Conservation (phyloP, 2,113 vertebrate genomes). For the Nycticryphes semicollaris region DNA sequence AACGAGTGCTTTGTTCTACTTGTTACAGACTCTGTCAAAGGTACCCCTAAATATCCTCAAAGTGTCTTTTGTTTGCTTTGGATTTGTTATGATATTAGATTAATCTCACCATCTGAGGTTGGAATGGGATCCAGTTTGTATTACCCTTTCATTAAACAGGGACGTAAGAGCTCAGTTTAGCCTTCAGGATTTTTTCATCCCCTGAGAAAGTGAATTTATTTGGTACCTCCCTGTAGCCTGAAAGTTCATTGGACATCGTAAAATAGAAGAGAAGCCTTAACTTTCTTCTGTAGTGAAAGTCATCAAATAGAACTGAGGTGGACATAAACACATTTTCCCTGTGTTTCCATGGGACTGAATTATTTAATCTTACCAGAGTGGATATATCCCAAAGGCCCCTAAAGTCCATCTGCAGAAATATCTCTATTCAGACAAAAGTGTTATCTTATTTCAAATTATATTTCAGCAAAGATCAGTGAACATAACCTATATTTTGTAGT, state of each 20-base stretch:
- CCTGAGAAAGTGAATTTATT: not conserved
- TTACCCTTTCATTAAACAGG: not conserved
- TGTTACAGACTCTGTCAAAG: not conserved
- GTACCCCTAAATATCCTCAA: not conserved
- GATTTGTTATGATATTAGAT: not conserved
- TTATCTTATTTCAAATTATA: not conserved
- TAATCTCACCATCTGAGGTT: not conserved
- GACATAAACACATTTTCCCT: not conserved
- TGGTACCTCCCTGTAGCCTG: not conserved
- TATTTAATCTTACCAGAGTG: not conserved
- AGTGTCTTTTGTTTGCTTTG: not conserved
- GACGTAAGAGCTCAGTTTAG: not conserved
- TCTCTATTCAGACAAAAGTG: not conserved
- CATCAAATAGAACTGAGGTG: not conserved
- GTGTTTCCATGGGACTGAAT: not conserved
- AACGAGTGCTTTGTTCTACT: not conserved
- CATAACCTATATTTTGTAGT: not conserved
- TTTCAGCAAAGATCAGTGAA: not conserved
- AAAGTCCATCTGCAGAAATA: not conserved
- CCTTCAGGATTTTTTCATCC: not conserved
- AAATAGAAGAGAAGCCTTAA: not conserved
- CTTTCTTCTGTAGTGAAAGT: not conserved
- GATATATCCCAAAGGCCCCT: not conserved
- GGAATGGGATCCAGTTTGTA: not conserved
- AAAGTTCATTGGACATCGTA: not conserved